A percentile compares a stretch with the other conserved stretches of the same genome.
Evolutionary conservation across 2,797 vertebrate genomes (phyloP).

Genomic region (Siniperca undulata): DNA sequence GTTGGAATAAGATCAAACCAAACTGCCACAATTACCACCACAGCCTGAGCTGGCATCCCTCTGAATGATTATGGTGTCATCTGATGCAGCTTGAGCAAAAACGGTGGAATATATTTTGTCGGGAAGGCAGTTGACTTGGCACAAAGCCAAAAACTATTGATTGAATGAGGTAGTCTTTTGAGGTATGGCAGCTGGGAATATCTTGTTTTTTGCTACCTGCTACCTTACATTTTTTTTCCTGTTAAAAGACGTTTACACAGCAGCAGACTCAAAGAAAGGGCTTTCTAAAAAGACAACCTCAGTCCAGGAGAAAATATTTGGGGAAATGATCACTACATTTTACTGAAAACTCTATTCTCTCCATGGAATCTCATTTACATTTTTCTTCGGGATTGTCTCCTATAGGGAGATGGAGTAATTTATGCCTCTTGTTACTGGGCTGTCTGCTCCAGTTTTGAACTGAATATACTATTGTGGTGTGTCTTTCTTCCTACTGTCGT

Average conservation of each 20-base stretch:
- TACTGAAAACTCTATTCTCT: slow-evolving; percentile 48
- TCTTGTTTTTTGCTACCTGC: slow-evolving; percentile 24
- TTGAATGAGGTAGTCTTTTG: slow-evolving; percentile 51
- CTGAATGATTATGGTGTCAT: slow-evolving; percentile 56
- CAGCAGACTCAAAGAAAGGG: slow-evolving; percentile 36
- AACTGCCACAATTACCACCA: slow-evolving; percentile 62
- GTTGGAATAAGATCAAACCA: slow-evolving; percentile 65
- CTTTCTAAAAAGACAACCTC: slow-evolving; percentile 20
- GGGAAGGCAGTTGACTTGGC: slow-evolving; percentile 31
- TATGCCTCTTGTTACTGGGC: slow-evolving; percentile 71
- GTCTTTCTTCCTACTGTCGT: slow-evolving; percentile 44
- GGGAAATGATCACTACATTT: slow-evolving; percentile 42
- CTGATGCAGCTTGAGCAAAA: slow-evolving; percentile 60
- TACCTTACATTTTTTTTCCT: slow-evolving; percentile 18
- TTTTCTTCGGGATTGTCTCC: slow-evolving; percentile 60
- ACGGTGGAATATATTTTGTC: slow-evolving; percentile 41
- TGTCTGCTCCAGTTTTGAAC: slow-evolving; percentile 74
- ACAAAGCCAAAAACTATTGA: slow-evolving; percentile 48
- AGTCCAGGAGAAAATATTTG: slow-evolving; percentile 37
- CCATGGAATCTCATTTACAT: slow-evolving; percentile 67
- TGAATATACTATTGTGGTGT: slow-evolving; percentile 63
- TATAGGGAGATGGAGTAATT: slow-evolving; percentile 68
- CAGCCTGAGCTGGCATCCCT: slow-evolving; percentile 58
- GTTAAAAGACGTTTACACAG: slow-evolving; percentile 15
- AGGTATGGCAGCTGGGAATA: slow-evolving; percentile 46